phyloP scores from a whole-genome alignment of 2,888 invertebrate genomes.

The Epirrhoe tristata region DNA sequence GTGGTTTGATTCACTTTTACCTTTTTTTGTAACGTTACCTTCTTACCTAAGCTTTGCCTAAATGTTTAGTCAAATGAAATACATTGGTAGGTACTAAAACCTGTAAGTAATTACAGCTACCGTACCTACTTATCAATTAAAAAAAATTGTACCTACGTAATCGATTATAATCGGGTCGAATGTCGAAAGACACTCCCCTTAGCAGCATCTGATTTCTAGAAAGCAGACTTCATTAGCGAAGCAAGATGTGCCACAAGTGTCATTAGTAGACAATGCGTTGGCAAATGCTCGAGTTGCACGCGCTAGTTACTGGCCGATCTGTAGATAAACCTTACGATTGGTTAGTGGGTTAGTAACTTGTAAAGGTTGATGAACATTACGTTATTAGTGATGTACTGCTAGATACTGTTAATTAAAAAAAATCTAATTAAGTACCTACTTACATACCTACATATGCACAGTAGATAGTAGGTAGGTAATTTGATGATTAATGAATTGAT shows the following conservation, averaged over 20 bases:
- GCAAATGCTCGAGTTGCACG: slow-evolving; percentile 67
- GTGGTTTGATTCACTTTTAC: not conserved
- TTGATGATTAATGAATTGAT: too few relatives aligned
- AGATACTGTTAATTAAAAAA: too few relatives aligned
- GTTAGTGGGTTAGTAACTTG: not conserved
- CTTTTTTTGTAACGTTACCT: not conserved
- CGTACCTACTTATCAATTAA: too few relatives aligned
- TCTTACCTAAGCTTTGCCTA: too few relatives aligned
- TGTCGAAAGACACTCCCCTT: not conserved
- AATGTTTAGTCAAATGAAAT: too few relatives aligned
- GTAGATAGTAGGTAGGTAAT: too few relatives aligned
- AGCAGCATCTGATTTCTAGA: slow-evolving; percentile 26
- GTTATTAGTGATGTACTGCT: not conserved
- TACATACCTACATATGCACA: too few relatives aligned
- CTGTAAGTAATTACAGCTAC: too few relatives aligned
- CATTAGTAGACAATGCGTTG: slow-evolving; percentile 59
- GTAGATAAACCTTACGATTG: slow-evolving; percentile 57
- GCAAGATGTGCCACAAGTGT: slow-evolving; percentile 40
- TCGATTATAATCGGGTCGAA: not conserved
- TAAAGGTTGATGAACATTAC: not conserved
- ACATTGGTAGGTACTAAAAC: too few relatives aligned
- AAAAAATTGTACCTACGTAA: not conserved
- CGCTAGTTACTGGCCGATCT: slow-evolving; percentile 66
- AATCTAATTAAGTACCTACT: too few relatives aligned
- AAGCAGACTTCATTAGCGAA: slow-evolving; percentile 47